Evolutionary conservation across 2,888 invertebrate genomes (phyloP), one percentile per base, ranked within the genome.

Genomic region (Mamestra brassicae): DNA sequence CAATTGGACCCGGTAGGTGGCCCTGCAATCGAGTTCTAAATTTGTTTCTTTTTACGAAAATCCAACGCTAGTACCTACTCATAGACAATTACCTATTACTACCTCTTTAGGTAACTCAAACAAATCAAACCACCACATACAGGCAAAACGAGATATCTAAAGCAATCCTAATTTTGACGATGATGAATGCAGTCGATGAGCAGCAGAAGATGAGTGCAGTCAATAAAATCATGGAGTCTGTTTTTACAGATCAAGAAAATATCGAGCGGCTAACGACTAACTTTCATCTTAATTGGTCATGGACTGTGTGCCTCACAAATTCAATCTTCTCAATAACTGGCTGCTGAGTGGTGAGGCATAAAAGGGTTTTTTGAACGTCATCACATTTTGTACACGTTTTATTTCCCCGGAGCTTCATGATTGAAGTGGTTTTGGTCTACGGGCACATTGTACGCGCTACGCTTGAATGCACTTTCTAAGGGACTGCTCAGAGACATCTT

Each of bases 401-500:
- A 81, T 84, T 87, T 77, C 55, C 70, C 54, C 73, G 63, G 72
- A 76, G 71, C 74, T 79, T 83, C 80, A 77, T 84, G 85, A 86
- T 89, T 90, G 87, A 90, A 94, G 92, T 92, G 92, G 88, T 82
- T 79, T 88, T 87, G 84, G 89, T 90, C 93, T 95, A 94, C 95
- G 95, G 95, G 96, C 85, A 90, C 88, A 95, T 95, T 96, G 95
- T 95, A 81, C 80, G 71, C 78, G 85, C 86, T 86, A 82, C 86
- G 88, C 89, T 88, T 90, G 88, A 90, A 90, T 93, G 91, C 90
- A 82, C 90, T 90, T 89, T 84, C 78, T 86, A 86, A 85, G 87
- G 89, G 87, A 89, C 79, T 74, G 74, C 76, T 81, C 74, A 82
- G 79, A 85, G 83, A 84, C 85, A 81, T 86, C 82, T 85, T 81